Evolutionary conservation across 2,888 invertebrate species (phyloP), one percentile per base, ranked within the genome.

Genomic region (Agrochola litura): DNA sequence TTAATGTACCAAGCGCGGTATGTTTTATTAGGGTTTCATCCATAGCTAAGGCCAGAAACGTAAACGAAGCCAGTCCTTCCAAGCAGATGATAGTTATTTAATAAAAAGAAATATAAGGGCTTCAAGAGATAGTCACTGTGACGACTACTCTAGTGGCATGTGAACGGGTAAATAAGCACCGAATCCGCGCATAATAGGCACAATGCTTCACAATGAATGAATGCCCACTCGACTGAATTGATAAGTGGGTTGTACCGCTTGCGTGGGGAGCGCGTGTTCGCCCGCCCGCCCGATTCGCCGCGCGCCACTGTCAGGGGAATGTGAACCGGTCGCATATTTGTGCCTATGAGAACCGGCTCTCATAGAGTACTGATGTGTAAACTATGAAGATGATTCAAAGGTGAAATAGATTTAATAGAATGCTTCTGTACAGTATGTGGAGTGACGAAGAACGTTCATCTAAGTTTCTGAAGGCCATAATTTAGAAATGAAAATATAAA

Each of bases 151-250:
- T 85, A 90, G 89, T 90, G 90, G 91, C 91, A 92, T 93, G 93
- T 93, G 95, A 88, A 89, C 88, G 94, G 92, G 94, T 94, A 95
- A 95, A 94, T 94, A 93, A 91, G 93, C 91, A 93, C 93, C 93
- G 92, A 95, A 95, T 94, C 93, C 92, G 91, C 90, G 92, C 92
- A 94, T 96, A 95, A 95, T 95, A 93, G 95, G 91, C 92, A 94
- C 94, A 95, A 95, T 95, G 94, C 92, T 93, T 92, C 92, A 93
- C 95, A 94, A 95, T 96, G 96, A 95, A 94, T 95, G 95, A 95
- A 95, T 95, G 94, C 93, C 95, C 96, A 95, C 96, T 96, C 95
- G 95, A 95, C 93, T 95, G 96, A 95, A 96, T 96, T 96, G 96
- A 96, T 96, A 96, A 96, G 96, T 96, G 96, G 96, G 96, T 92